A percentile compares a stretch with the other conserved stretches of the same genome.
phyloP scores from a whole-genome alignment of 1,140 invertebrate species.

The Aricia agestis region DNA sequence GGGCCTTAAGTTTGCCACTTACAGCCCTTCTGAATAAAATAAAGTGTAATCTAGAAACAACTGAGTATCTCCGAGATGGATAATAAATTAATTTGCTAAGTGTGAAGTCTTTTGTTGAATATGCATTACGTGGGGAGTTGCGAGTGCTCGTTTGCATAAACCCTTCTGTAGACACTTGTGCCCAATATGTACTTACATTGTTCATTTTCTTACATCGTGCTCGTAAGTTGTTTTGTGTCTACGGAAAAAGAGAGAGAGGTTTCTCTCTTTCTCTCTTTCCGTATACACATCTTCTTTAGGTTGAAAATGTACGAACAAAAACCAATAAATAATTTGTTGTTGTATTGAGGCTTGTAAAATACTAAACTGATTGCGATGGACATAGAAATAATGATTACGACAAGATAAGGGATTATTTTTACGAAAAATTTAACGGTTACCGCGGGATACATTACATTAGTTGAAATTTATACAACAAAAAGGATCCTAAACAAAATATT shows the following conservation, averaged over 20 bases:
- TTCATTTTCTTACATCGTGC: conserved; percentile 2
- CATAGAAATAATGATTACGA: no score
- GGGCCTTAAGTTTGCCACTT: neutral
- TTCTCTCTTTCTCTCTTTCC: no score
- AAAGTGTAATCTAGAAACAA: neutral
- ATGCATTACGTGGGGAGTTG: conserved; percentile 50
- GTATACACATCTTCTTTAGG: no score
- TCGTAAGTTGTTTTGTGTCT: neutral
- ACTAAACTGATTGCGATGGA: no score
- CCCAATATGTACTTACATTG: conserved; percentile 30
- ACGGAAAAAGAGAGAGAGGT: neutral
- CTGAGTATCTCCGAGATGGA: conserved; percentile 21
- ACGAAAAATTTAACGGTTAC: no score
- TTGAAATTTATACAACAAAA: no score
- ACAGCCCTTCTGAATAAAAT: neutral
- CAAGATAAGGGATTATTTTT: no score
- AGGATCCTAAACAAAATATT: no score
- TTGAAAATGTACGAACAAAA: no score
- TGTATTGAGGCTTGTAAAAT: no score
- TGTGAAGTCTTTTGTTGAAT: conserved; percentile 39
- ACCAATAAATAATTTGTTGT: no score
- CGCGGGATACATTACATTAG: no score
- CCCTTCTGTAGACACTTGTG: conserved; percentile 31
- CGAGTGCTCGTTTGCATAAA: conserved; percentile 53
- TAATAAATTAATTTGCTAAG: conserved; percentile 44